Conservation (phyloP, 1,140 invertebrate species). For the Oreohelix idahoensis region DNA sequence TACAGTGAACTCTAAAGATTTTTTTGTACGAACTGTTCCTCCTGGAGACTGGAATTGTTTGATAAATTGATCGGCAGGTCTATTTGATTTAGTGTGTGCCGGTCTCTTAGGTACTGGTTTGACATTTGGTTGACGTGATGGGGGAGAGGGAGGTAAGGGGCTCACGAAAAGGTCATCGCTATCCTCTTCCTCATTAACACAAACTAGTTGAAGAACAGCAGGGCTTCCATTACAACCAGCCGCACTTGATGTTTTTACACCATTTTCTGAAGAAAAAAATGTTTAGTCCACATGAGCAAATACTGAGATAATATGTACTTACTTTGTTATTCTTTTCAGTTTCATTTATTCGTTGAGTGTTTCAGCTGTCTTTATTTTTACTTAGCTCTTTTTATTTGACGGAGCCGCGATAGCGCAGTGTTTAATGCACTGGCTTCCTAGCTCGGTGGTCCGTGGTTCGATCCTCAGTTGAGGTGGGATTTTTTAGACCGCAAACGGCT, state of each 20-base stretch:
- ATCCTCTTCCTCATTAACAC: slow-evolving; percentile 30
- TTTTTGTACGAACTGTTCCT: slow-evolving; percentile 19
- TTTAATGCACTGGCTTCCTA: too few species aligned
- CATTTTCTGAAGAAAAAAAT: slow-evolving; percentile 11
- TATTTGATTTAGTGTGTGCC: not conserved
- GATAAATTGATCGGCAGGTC: not conserved
- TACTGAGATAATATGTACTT: too few species aligned
- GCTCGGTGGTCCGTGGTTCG: too few species aligned
- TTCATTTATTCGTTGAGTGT: too few species aligned
- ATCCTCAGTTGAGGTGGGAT: too few species aligned
- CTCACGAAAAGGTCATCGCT: slow-evolving; percentile 54
- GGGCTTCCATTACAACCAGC: not conserved
- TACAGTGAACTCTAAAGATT: slow-evolving; percentile 25
- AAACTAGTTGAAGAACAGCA: not conserved
- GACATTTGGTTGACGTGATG: not conserved
- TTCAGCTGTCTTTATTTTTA: too few species aligned
- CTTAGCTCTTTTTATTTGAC: too few species aligned
- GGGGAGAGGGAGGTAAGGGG: slow-evolving; percentile 42
- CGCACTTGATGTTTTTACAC: not conserved
- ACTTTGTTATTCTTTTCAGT: too few species aligned
- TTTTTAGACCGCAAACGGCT: too few species aligned
- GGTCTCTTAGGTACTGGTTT: not conserved
- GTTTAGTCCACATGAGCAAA: not conserved
- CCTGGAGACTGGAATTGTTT: slow-evolving; percentile 33
- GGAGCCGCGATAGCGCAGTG: too few species aligned